Base-by-base conservation (phyloP, 2,797 vertebrate species). In the Nothura maculosa region DNA sequence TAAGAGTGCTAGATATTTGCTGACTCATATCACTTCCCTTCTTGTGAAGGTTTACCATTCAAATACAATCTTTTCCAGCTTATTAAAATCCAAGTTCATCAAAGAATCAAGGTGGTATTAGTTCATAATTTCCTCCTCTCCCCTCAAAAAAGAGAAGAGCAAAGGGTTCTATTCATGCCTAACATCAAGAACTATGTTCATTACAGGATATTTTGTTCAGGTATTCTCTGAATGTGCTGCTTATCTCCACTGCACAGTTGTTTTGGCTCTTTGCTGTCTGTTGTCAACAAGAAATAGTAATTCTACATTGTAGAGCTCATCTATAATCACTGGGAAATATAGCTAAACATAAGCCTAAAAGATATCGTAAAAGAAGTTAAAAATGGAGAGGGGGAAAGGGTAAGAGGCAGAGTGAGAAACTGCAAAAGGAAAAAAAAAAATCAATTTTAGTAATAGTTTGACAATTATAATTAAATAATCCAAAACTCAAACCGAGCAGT, bases 391-490 rank as follows among this genome's bases (percentile, higher is more conserved):
- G 4, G 64, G 15, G n/a, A 1, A 1, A 7, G 32, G 25, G 22
- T 24, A 22, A 48, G 47, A 48, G 47, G 47, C 22, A 50, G 48
- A 21, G 48, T 8, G 48, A 92, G 64, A 90, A 83, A 94, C 30
- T 75, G 89, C 72, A 93, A 90, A 76, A 87, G 58, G 25, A 21
- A 19, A 66, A 93, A 91, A 73, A 87, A 88, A 55, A 85, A 77
- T 91, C 57, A 52, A 93, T 95, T 95, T 96, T 86, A 93, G 93
- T 94, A 95, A 95, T 90, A 83, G 77, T 72, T 81, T 93, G 91
- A 95, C 90, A 88, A 94, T 96, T 95, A 88, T 78, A 96, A 96
- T 98, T 96, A 97, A 97, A 89, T 94, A 97, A 96, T 72, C 95
- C 60, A 95, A 95, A 96, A 58, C 92, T 96, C 90, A 97, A 96